These are phyloP conservation scores for Trinorchestia longiramus DNA, from an alignment of 1,140 invertebrate species.

Conservation along the genomic window DNA sequence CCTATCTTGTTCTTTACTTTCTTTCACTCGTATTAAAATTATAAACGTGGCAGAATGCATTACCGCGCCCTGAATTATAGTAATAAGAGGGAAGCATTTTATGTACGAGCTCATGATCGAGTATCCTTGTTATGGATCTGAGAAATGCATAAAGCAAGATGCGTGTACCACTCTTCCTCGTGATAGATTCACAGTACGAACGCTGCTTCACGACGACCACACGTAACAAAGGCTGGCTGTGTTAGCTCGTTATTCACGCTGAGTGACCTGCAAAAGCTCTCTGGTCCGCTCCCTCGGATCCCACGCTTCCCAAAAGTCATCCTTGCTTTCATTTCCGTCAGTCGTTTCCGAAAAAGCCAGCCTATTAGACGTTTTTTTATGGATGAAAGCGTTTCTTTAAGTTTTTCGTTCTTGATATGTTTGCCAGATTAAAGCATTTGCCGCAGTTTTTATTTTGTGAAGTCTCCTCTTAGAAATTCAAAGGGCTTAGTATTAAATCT, in stretches of 20 bases:
- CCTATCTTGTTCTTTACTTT: too few relatives aligned
- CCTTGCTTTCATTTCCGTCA: not conserved
- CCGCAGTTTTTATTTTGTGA: not conserved
- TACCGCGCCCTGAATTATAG: too few relatives aligned
- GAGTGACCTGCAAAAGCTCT: conserved; percentile 24
- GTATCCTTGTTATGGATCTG: not conserved
- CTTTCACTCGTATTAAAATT: too few relatives aligned
- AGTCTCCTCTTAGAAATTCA: not conserved
- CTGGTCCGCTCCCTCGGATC: not conserved
- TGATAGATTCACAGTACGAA: not conserved
- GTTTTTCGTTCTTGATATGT: not conserved
- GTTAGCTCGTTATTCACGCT: conserved; percentile 30
- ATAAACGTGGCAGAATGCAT: too few relatives aligned
- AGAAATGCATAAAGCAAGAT: not conserved
- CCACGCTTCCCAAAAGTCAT: conserved; percentile 20
- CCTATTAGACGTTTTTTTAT: not conserved
- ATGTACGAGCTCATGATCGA: not conserved
- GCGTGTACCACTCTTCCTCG: not conserved
- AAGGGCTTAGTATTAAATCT: not conserved
- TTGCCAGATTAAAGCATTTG: not conserved
- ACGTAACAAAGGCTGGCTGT: conserved; percentile 11
- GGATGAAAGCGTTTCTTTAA: not conserved
- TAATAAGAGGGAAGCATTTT: not conserved
- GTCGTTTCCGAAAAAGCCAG: not conserved
- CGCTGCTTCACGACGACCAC: not conserved